Conservation (phyloP, 2,113 vertebrate species). For the Cercocebus atys region DNA sequence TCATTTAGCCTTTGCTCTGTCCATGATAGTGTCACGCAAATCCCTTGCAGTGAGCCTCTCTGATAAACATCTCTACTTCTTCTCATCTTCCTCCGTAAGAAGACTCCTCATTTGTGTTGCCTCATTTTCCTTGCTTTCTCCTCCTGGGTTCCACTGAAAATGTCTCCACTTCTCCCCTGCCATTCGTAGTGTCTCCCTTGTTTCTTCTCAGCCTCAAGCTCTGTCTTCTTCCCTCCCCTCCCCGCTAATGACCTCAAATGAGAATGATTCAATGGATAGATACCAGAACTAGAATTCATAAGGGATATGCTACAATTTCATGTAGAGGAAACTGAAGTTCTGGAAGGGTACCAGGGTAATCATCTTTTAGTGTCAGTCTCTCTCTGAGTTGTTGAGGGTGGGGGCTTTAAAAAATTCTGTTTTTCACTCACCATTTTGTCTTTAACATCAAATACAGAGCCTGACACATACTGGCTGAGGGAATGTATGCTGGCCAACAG, state of each 20-base stretch:
- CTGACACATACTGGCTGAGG: background rate
- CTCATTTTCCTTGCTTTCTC: background rate
- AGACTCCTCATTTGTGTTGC: background rate
- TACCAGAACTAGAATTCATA: background rate
- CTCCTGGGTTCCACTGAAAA: background rate
- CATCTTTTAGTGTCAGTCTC: background rate
- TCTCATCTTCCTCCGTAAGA: background rate
- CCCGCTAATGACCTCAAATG: background rate
- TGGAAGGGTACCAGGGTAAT: background rate
- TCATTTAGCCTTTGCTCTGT: background rate
- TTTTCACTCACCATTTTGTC: background rate
- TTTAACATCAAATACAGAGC: background rate
- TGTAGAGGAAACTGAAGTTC: background rate
- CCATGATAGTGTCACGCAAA: background rate
- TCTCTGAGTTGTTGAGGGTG: background rate
- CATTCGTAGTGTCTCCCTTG: background rate
- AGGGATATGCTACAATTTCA: background rate
- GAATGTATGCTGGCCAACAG: background rate
- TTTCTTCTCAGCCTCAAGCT: background rate
- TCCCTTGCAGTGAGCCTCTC: too few relatives aligned
- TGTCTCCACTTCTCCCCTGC: background rate
- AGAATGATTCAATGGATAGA: background rate
- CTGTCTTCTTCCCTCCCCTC: background rate
- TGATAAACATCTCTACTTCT: background rate
- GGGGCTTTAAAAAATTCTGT: accelerated